Conservation (phyloP, 2,113 vertebrate genomes). For the Lasiurus borealis region DNA sequence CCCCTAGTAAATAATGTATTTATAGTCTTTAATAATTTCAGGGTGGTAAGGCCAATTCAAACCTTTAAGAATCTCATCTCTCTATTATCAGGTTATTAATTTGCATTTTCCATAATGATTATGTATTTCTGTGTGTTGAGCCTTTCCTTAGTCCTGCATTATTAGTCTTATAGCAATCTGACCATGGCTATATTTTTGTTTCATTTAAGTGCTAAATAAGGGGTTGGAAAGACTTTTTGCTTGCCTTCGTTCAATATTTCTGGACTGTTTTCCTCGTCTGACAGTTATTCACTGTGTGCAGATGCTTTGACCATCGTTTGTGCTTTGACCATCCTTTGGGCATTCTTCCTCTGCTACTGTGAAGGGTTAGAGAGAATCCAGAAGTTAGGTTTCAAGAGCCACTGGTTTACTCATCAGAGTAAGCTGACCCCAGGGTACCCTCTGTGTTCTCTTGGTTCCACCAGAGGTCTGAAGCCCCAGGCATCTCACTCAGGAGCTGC, state of each 20-base stretch:
- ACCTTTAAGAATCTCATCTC: neutral
- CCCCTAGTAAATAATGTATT: neutral
- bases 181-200: neutral
- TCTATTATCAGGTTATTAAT: neutral
- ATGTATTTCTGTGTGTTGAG: neutral
- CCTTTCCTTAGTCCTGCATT: neutral
- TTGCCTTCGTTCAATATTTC: neutral
- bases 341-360: neutral
- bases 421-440: rapidly evolving
- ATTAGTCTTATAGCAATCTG: neutral
- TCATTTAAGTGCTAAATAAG: neutral
- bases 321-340: neutral
- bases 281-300: neutral
- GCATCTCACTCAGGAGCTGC: rapidly evolving
- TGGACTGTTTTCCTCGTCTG: neutral
- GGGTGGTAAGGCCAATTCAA: neutral
- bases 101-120: neutral
- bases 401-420: neutral
- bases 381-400: neutral
- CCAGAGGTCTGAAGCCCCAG: neutral
- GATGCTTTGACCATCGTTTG: neutral
- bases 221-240: neutral
- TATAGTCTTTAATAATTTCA: neutral
- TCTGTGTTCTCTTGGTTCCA: neutral
- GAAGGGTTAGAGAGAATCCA: neutral